Evolutionary conservation across 35 echinoderm and acorn worm species (phyloP), one percentile per base, ranked within the genome.

Genomic region (Eucidaris tribuloides): DNA sequence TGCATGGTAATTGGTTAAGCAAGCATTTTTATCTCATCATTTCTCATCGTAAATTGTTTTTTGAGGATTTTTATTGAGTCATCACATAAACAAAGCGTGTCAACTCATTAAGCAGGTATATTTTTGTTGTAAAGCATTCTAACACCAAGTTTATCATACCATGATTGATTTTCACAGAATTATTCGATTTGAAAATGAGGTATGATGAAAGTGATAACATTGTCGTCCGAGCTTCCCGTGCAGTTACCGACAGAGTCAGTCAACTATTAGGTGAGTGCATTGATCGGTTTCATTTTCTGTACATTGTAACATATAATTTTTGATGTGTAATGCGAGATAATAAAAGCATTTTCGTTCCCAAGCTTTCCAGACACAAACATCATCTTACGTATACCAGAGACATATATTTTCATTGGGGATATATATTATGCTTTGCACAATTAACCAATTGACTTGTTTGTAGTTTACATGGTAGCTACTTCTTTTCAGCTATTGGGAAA

Each of bases 171-270:
- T 84, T 24, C 34, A 35, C 86, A 99, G 96, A 93, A 88, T 83
- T 99, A 42, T 85, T 99, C 56, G 96, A 99, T 76, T 81, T 93
- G 30, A 99, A 99, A 83, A 93, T 99, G 78, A 89, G 80, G 54
- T 99, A 93, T 81, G 96, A 99, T 76, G 96, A 99, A 55, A 99
- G 96, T 90, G 96, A 99, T 62, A 99, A 92, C 30, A 79, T 92
- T 14, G 55, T 93, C 35, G 87, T 99, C 9, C 58, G 96, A 35
- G 91, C 90, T 45, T 83, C 91, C 19, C 93, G 87, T 63, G 82
- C 71, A 45, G 86, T 99, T 4, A 99, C 96, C 25, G 96, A 99
- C 45, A 93, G 83, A 90, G 86, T 99, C 22, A 90, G 96, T 58
- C 83, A 93, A 27, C 70, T 99, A 45, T 62, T 99, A 38, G 96